Evolutionary conservation across 2,888 invertebrate genomes (phyloP), one percentile per base, ranked within the genome.

Genomic region (Sussaba pulchella): DNA sequence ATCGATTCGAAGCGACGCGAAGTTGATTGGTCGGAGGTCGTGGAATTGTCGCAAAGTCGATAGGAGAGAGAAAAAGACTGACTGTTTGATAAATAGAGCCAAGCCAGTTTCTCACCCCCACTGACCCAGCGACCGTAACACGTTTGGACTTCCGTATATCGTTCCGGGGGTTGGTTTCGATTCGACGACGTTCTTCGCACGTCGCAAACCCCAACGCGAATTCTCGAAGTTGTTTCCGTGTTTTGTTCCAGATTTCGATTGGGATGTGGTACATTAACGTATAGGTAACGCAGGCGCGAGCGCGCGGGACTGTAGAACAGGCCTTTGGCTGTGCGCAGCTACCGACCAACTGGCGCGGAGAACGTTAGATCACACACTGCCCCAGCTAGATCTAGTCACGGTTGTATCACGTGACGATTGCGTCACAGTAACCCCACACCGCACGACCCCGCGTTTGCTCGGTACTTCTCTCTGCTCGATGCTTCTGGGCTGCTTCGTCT

Each of bases 21-120:
- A n/a, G n/a, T n/a, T n/a, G n/a, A n/a, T n/a, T n/a, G n/a, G n/a
- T 12, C 12, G 12, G 10, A 9, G 14, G n/a, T 36, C 41, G 93
- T 88, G 83, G 92, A 85, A 88, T 89, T 92, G 91, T 94, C 94
- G 94, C 93, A 92, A 90, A 92, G 93, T 93, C 93, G 93, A 95
- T 95, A 95, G 95, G 95, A 95, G 95, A 95, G 95, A 95, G 95
- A 95, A 95, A 95, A 95, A 95, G 95, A 95, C 95, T 95, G 95
- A 95, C 95, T 95, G 91, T 88, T 85, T 89, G 86, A 87, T 82
- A 71, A 57, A 92, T 90, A 93, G 92, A 95, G 95, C 93, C 95
- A 89, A 94, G 95, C 94, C 95, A 92, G 93, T 94, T 94, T 93
- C 95, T 95, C 95, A 93, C 95, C 93, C 95, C 95, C 94, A 95